phyloP scores from a whole-genome alignment of 2,888 invertebrate species.

The Polietes domitor region DNA sequence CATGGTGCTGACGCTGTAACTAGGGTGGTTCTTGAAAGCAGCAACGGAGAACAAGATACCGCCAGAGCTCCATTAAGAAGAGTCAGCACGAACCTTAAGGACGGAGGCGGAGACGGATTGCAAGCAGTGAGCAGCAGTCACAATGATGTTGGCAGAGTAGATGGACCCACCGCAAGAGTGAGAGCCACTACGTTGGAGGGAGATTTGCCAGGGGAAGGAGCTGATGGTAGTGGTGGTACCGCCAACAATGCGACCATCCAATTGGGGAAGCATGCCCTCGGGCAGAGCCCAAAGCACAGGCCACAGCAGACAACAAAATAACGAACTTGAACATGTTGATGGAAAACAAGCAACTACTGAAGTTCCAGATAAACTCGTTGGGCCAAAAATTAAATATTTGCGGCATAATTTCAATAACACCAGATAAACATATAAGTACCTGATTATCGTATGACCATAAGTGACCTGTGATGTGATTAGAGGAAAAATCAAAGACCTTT shows the following conservation, averaged over 20 bases:
- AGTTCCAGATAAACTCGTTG: neutral
- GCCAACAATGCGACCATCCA: slow-evolving; percentile 78
- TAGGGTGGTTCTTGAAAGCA: slow-evolving; percentile 76
- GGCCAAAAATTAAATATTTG: neutral
- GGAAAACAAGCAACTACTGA: neutral
- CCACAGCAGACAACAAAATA: slow-evolving; percentile 64
- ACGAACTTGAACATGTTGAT: slow-evolving; percentile 68
- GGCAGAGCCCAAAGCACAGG: slow-evolving; percentile 72
- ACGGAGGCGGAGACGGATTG: slow-evolving; percentile 62
- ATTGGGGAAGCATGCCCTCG: slow-evolving; percentile 72
- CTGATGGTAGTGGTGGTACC: slow-evolving; percentile 72
- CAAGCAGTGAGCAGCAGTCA: slow-evolving; percentile 85
- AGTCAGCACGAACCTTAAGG: slow-evolving; percentile 66
- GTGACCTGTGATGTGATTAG: too few relatives aligned
- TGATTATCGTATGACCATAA: too few relatives aligned
- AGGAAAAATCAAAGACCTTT: too few relatives aligned
- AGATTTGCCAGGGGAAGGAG: slow-evolving; percentile 75
- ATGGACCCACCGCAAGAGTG: slow-evolving; percentile 84
- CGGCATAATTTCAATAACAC: too few relatives aligned
- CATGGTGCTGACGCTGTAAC: slow-evolving; percentile 80
- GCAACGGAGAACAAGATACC: slow-evolving; percentile 76
- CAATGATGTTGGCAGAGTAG: slow-evolving; percentile 79
- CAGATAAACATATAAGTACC: too few relatives aligned
- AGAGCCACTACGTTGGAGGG: slow-evolving; percentile 76
- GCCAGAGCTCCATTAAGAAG: slow-evolving; percentile 75